Evolutionary conservation across 2,888 invertebrate genomes (phyloP).

Genomic region (Erebia ligea): DNA sequence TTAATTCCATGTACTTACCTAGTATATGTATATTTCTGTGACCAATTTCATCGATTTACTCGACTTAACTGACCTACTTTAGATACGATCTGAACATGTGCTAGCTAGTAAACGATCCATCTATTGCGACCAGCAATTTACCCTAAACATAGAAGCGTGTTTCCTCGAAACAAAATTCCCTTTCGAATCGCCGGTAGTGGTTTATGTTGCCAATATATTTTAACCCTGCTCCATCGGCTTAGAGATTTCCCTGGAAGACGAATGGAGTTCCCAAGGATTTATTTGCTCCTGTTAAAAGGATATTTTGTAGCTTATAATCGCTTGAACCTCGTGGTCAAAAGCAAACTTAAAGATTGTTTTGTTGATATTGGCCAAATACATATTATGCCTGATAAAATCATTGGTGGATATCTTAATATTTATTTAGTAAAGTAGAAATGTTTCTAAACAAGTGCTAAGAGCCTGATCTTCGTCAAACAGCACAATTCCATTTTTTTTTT

Average conservation of each 20-base stretch:
- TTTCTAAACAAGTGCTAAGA: too few relatives aligned
- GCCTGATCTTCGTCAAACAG: too few relatives aligned
- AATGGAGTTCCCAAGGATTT: constrained; percentile 36
- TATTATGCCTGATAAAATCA: too few relatives aligned
- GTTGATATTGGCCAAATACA: background rate
- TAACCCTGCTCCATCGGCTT: constrained; percentile 39
- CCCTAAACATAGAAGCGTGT: constrained; percentile 58
- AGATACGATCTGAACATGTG: background rate
- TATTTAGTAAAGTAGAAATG: too few relatives aligned
- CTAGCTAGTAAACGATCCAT: background rate
- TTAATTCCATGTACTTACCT: background rate
- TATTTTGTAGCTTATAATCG: constrained; percentile 31
- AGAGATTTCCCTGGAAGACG: constrained; percentile 32
- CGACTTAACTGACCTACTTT: constrained; percentile 6
- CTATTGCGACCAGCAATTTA: constrained; percentile 43
- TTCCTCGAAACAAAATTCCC: constrained; percentile 51
- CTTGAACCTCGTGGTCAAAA: constrained; percentile 16
- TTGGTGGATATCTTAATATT: too few relatives aligned
- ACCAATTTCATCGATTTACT: constrained; percentile 4
- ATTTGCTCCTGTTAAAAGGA: constrained; percentile 34
- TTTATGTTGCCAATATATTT: constrained; percentile 59
- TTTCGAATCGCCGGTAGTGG: constrained; percentile 46
- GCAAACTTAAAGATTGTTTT: background rate
- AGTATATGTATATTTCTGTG: background rate
- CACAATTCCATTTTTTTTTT: too few relatives aligned